Percentiles rank a stretch among this genome's conserved stretches.
phyloP scores from a whole-genome alignment of 2,888 invertebrate genomes.

The Nomada ferruginata region DNA sequence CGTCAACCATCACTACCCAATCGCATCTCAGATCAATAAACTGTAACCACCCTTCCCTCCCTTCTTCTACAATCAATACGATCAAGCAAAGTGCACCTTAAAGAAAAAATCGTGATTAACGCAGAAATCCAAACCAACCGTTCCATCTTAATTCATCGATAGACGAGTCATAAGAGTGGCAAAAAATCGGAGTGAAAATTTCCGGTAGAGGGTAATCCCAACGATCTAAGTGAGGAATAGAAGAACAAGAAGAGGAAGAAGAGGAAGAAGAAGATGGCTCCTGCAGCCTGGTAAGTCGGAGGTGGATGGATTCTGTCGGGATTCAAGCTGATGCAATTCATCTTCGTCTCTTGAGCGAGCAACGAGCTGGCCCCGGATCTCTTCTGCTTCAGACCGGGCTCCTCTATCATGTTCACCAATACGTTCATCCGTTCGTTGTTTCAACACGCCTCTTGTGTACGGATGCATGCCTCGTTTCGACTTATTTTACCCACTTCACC shows the following conservation, averaged over 20 bases:
- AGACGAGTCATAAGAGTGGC: conserved; percentile 1
- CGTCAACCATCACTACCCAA: neutral
- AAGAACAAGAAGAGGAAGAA: conserved; percentile 11
- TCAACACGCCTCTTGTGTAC: conserved; percentile 29
- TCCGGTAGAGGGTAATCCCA: conserved; percentile 30
- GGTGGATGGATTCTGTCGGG: conserved; percentile 73
- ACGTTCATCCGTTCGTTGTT: conserved; percentile 56
- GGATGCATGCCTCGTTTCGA: conserved; percentile 39
- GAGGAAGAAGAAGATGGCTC: conserved; percentile 60
- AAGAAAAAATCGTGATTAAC: neutral
- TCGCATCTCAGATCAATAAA: neutral
- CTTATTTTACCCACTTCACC: conserved; percentile 28
- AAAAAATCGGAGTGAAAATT: conserved; percentile 47
- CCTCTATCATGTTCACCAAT: conserved; percentile 74
- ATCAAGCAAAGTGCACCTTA: neutral
- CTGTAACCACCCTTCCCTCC: neutral
- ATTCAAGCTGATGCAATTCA: conserved; percentile 76
- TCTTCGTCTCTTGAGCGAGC: conserved; percentile 74
- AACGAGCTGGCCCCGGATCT: conserved; percentile 62
- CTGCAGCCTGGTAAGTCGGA: conserved; percentile 68
- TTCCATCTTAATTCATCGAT: conserved; percentile 38
- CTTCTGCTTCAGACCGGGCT: conserved; percentile 58
- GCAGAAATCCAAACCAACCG: neutral
- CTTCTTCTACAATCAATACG: neutral
- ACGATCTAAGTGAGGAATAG: conserved; percentile 4